These are phyloP conservation scores for Axis porcinus DNA, from an alignment of 2,113 vertebrate genomes.

Conservation along the genomic window DNA sequence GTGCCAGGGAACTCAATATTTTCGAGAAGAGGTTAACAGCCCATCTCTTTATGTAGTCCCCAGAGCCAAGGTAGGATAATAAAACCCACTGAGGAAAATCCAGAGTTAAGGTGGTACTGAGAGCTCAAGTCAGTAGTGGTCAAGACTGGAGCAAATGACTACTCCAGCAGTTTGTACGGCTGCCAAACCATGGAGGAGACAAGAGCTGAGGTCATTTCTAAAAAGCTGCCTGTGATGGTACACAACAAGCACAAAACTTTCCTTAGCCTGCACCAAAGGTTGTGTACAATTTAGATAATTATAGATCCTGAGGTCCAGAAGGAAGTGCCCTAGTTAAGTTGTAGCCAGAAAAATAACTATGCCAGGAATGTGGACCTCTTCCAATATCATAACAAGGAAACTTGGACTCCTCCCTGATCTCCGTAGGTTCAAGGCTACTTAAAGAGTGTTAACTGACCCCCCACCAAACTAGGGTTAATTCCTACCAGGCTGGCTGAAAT, in stretches of 20 bases:
- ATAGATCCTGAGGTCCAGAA: slow-evolving; percentile 65
- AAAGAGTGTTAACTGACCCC: background rate
- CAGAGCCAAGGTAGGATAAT: background rate
- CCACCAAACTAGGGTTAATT: background rate
- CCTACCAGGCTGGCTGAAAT: background rate
- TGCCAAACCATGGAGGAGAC: background rate
- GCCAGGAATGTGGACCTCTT: slow-evolving; percentile 61
- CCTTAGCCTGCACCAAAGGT: slow-evolving; percentile 45
- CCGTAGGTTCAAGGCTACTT: slow-evolving; percentile 20
- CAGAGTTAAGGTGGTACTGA: background rate
- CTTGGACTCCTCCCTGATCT: slow-evolving; percentile 7
- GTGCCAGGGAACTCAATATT: background rate
- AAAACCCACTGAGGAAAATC: slow-evolving; percentile 11
- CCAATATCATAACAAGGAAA: slow-evolving; percentile 33
- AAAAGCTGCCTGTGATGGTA: slow-evolving; percentile 18
- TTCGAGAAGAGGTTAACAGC: slow-evolving; percentile 1
- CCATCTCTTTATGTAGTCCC: background rate
- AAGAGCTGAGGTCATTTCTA: slow-evolving; percentile 49
- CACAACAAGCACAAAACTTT: slow-evolving; percentile 40
- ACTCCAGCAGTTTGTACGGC: background rate
- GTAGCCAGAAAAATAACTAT: slow-evolving; percentile 71
- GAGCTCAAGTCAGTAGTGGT: background rate
- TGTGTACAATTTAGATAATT: slow-evolving; percentile 63
- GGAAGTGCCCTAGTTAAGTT: slow-evolving; percentile 71
- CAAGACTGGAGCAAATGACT: background rate